Evolutionary conservation across 2,797 vertebrate species (phyloP).

Genomic region (Brachyrhaphis roseni): DNA sequence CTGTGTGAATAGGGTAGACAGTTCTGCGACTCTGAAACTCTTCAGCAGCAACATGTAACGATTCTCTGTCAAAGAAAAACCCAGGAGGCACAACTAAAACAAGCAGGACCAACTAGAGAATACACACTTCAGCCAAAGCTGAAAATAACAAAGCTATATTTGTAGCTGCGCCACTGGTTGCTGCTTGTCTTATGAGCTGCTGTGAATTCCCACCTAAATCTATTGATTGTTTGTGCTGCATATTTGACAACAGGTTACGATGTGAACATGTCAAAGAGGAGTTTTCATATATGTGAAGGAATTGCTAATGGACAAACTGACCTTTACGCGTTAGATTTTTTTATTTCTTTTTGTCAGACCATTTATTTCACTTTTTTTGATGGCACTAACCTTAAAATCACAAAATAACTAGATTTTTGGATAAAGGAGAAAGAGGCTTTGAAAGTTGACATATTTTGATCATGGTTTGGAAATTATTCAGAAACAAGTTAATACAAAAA

Average conservation of each 20-base stretch:
- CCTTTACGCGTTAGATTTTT: not conserved
- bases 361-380: not conserved
- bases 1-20: slow-evolving; percentile 15
- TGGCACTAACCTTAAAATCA: not conserved
- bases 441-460: not conserved
- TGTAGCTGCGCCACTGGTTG: not conserved
- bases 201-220: not conserved
- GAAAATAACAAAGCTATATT: slow-evolving; percentile 1
- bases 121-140: slow-evolving; percentile 10
- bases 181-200: not conserved
- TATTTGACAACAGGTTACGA: not conserved
- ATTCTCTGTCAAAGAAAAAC: slow-evolving; percentile 16
- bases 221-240: not conserved
- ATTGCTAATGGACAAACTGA: not conserved
- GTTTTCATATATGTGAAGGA: not conserved
- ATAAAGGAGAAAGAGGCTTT: not conserved
- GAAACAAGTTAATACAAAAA: not conserved
- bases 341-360: no score
- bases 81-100: slow-evolving; percentile 5
- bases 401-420: not conserved
- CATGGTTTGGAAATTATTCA: not conserved
- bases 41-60: slow-evolving; percentile 9
- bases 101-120: not conserved
- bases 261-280: not conserved
- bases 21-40: slow-evolving; percentile 13